Conservation (phyloP, 2,888 invertebrate species). For the Napeogenes sylphis region DNA sequence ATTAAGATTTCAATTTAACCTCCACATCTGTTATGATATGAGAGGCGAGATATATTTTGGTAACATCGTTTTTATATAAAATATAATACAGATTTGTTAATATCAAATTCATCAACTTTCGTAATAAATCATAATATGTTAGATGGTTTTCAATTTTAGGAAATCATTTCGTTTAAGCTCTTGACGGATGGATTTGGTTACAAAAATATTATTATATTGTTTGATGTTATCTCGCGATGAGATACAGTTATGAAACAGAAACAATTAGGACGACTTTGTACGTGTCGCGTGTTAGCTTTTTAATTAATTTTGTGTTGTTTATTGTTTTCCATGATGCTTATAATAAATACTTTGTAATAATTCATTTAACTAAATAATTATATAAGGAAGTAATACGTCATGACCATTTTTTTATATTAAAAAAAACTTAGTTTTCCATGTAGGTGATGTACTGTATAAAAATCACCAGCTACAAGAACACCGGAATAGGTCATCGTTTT, state of each 20-base stretch:
- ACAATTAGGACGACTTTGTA: conserved; percentile 7
- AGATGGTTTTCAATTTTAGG: conserved; percentile 1
- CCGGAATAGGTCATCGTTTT: too few relatives aligned
- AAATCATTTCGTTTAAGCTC: conserved; percentile 1
- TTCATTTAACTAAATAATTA: too few relatives aligned
- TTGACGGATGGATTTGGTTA: conserved; percentile 4
- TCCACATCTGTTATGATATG: background rate
- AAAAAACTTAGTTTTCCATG: too few relatives aligned
- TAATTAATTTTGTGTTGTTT: conserved; percentile 1
- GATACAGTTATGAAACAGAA: conserved; percentile 1
- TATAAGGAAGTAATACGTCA: too few relatives aligned
- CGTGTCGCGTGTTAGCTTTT: background rate
- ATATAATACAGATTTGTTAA: background rate
- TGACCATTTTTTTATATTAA: too few relatives aligned
- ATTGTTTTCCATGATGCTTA: background rate
- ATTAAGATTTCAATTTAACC: background rate
- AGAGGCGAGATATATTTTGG: background rate
- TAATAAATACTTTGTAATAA: too few relatives aligned
- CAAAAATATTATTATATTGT: conserved; percentile 5
- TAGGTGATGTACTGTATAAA: too few relatives aligned
- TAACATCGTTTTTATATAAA: background rate
- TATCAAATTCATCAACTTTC: conserved; percentile 1
- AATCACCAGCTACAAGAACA: too few relatives aligned
- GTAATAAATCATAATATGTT: background rate
- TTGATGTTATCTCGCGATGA: background rate